Evolutionary conservation across 2,113 vertebrate species (phyloP), one percentile per base, ranked within the genome.

Genomic region (Aegotheles bennettii): DNA sequence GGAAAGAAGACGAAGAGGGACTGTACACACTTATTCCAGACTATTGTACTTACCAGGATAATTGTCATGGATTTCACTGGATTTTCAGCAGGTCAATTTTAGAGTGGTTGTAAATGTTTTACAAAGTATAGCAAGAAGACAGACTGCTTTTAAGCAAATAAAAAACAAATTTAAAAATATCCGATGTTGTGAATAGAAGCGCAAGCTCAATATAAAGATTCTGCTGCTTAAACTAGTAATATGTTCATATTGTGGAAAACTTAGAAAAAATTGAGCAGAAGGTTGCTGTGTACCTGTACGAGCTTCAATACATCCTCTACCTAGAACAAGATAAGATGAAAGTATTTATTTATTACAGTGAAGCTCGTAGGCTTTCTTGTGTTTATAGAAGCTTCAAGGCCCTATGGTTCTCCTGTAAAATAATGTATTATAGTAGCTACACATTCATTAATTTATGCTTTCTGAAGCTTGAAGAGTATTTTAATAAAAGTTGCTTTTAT

Each of bases 401-500:
- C 89, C 45, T 87, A 31, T 93, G 75, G 42, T 95, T 97, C 94
- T 96, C 88, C 95, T 98, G 98, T 98, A 98, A 97, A 97, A 98
- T 98, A 98, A 97, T 98, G 98, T 98, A 98, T 97, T 97, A 98
- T 98, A 97, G 94, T 96, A 97, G 95, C 73, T 96, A 83, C 92
- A 88, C 92, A 85, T 89, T 95, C 63, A 91, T 90, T 95, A 96
- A 97, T 96, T 97, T 97, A 97, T 97, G 96, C 96, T 91, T 97
- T 97, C 97, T 98, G 96, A 96, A 94, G 96, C 92, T 98, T 97
- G 94, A 93, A 97, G 97, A 97, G 90, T 95, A 95, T 97, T 96
- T 96, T 97, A 98, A 98, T 98, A 98, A 97, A 98, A 98, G 81
- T 95, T 97, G 91, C 94, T 96, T 98, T 97, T 97, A 95, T 97